Evolutionary conservation across 2,113 vertebrate genomes (phyloP).

Genomic region (Corythornis madagascariensis): DNA sequence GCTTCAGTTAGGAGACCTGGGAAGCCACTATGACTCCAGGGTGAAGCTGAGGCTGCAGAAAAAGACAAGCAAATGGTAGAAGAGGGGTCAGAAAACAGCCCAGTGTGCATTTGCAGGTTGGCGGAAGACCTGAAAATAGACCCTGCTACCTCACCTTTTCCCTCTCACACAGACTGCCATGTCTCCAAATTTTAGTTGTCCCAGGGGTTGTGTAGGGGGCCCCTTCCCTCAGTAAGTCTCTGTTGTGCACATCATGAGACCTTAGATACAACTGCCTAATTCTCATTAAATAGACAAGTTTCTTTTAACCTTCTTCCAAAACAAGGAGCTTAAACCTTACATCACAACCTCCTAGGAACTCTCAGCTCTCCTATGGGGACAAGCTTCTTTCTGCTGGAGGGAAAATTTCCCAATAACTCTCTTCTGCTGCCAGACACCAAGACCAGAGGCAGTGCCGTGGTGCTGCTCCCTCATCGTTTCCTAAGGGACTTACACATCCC

Average conservation of each 20-base stretch:
- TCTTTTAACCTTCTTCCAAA: constrained; percentile 15
- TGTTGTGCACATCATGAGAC: rapidly evolving
- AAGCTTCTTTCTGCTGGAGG: not conserved
- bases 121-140: not conserved
- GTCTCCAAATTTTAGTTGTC: not conserved
- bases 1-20: not conserved
- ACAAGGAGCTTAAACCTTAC: not conserved
- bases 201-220: rapidly evolving
- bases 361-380: not conserved
- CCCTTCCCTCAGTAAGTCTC: not conserved
- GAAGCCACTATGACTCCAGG: not conserved
- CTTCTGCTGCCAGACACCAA: not conserved
- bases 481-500: not conserved
- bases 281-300: not conserved
- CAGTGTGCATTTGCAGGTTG: not conserved
- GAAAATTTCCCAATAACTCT: constrained; percentile 22
- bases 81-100: not conserved
- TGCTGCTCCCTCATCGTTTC: not conserved
- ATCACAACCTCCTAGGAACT: not conserved
- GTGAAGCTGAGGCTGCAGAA: not conserved
- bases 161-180: not conserved
- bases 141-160: not conserved
- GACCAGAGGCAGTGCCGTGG: rapidly evolving
- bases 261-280: not conserved
- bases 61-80: not conserved